Base-by-base conservation (phyloP, 2,888 invertebrate genomes). In the Xestia rhomboidea region DNA sequence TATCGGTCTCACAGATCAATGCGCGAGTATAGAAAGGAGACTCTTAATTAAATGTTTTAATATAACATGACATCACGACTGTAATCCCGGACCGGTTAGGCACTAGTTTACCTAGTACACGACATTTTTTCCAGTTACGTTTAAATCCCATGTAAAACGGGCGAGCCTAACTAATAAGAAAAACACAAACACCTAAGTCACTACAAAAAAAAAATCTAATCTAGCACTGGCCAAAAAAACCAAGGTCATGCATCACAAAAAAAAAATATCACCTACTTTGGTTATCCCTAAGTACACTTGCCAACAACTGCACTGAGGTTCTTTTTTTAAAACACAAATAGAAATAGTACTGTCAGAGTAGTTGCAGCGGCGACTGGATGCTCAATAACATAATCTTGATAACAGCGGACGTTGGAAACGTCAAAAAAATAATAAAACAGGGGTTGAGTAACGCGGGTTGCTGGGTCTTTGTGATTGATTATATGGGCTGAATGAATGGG, bases 381-480 rank as follows among this genome's bases (percentile, higher is more conserved):
- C 88, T 87, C 89, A 86, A 86, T 88, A 90, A 87, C 89, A 87
- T 73, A 77, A 91, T 91, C 89, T 89, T 84, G 91, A 91, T 91
- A 91, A 89, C 80, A 73, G 77, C 85, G 83, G 80, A 83, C 83
- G 88, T 76, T 78, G 87, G 86, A 82, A 81, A 86, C 85, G 83
- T 87, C 88, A 87, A 89, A 88, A 34, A 88, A 90, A 66, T 84
- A 88, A 84, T 81, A 84, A 78, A 76, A 66, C 89, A 89, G 88
- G 76, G 87, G 81, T 86, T 27, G 13, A 13, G 44, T 89, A 88
- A 78, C 76, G 57, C 18, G 81, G 85, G 82, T 77, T 38, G 78
- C 27, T 67, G 13, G 34, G 24, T 15, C 49, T 46, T 54, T 79
- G 13, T 44, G 21, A 63, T 68, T 49, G 30, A 21, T 18, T 11